Evolutionary conservation across 2,888 invertebrate species (phyloP), one percentile per base, ranked within the genome.

Genomic region (Scaeva pyrastri): DNA sequence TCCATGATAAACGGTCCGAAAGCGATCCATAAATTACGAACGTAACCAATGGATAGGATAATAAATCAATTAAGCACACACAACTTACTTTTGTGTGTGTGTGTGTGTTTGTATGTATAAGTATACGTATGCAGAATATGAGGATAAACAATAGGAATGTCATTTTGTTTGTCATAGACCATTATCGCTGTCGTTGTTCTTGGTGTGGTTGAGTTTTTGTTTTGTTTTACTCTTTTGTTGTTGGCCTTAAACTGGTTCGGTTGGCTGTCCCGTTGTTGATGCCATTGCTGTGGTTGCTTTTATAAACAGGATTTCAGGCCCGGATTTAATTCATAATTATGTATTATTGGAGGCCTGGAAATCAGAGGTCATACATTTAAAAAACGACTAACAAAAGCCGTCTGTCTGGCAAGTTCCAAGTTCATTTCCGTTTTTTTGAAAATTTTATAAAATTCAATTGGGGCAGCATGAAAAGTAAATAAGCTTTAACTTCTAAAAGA

Each of bases 11-110:
- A 80, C 81, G 73, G 68, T 73, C 19, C 62, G 68, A 52, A 62
- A 77, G 73, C 81, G 85, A 85, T 85, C 76, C 85, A 85, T 85
- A 85, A 81, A 85, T 85, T 85, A 81, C 81, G 70, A 36, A 64
- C 76, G 76, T 60, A 64, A 62, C 81, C 85, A 85, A 76, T 80
- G 85, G 81, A 81, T 85, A 70, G 76, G 45, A 62, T 81, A 85
- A 81, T 85, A 85, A 85, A 85, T 85, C 85, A 85, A 85, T 85
- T 85, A 85, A 81, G 80, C 43, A 19, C 39, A 75, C 70, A 80
- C 48, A 60, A 75, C 74, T 8, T 43, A 19, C 36, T 52, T n/a
- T 52, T 41, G 14, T 11, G 26, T 45, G 68, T 26, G 16, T 43
- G 21, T 45, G 45, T 45, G 2, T 23, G 12, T 21, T 4, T 8